Percentiles rank a stretch among this genome's conserved stretches.
These are phyloP conservation scores for Drosophila niveifrons DNA, from an alignment of 2,888 invertebrate genomes.

Conservation along the genomic window DNA sequence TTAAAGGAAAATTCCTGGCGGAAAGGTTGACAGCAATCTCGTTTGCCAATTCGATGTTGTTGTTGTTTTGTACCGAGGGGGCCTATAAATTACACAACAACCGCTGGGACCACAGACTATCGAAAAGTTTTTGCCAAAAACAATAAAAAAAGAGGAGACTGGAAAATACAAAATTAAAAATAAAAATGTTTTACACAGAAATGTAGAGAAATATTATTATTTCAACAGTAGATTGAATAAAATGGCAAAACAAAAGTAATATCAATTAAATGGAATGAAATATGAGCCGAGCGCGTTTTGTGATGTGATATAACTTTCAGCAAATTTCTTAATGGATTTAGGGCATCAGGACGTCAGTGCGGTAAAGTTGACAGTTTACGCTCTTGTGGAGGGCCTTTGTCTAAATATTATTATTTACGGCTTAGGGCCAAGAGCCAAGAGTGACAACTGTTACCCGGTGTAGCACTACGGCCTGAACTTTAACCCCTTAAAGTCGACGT, in stretches of 20 bases:
- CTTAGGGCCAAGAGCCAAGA: constrained; percentile 76
- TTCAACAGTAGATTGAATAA: neutral
- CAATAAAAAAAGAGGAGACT: neutral
- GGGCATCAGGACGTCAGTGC: constrained; percentile 50
- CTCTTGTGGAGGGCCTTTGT: constrained; percentile 56
- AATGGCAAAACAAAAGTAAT: neutral
- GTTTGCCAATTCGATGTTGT: constrained; percentile 10
- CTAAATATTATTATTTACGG: constrained; percentile 82
- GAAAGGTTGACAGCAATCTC: constrained; percentile 28
- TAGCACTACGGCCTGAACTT: constrained; percentile 69
- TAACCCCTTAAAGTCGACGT: constrained; percentile 78
- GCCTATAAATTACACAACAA: constrained; percentile 46
- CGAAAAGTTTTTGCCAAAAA: constrained; percentile 33
- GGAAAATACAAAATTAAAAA: neutral
- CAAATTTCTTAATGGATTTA: constrained; percentile 60
- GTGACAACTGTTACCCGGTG: constrained; percentile 78
- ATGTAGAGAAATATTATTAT: neutral
- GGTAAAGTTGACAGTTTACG: constrained; percentile 41
- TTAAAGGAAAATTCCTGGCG: neutral
- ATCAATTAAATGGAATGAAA: constrained; percentile 15
- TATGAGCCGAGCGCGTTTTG: neutral
- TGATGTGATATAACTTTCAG: constrained; percentile 27
- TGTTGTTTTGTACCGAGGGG: constrained; percentile 45
- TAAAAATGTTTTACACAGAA: no score
- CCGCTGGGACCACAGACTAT: constrained; percentile 35